phyloP scores from a whole-genome alignment of 2,797 vertebrate species.

The Hypotaenidia philippensis region DNA sequence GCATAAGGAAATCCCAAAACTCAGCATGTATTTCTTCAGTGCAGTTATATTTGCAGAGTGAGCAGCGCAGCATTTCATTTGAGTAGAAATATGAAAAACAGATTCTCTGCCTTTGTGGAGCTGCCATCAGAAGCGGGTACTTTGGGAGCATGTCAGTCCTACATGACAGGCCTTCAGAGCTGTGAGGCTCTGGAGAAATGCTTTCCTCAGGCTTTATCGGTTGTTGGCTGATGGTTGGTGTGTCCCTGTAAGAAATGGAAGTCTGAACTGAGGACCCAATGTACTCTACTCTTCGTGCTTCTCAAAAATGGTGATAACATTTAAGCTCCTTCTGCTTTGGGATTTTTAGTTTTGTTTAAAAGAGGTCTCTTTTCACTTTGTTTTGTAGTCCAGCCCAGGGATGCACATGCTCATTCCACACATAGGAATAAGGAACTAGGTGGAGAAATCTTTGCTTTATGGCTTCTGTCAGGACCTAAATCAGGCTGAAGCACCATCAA shows the following conservation, averaged over 20 bases:
- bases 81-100: not conserved
- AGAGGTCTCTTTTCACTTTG: not conserved
- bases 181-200: not conserved
- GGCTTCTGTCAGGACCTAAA: not conserved
- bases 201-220: not conserved
- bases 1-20: not conserved
- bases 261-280: not conserved
- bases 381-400: not conserved
- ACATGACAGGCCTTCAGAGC: not conserved
- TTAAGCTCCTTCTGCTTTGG: not conserved
- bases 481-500: not conserved
- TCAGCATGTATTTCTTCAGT: not conserved
- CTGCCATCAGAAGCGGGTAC: fast-evolving
- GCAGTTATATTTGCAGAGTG: not conserved
- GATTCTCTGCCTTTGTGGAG: not conserved
- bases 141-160: not conserved
- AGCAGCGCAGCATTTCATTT: not conserved
- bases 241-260: not conserved
- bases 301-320: not conserved
- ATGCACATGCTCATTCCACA: not conserved
- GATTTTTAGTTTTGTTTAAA: not conserved
- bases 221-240: not conserved
- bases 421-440: not conserved
- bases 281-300: not conserved
- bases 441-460: not conserved